Evolutionary conservation across 2,113 vertebrate species (phyloP).

Genomic region (Myotis lucifugus): DNA sequence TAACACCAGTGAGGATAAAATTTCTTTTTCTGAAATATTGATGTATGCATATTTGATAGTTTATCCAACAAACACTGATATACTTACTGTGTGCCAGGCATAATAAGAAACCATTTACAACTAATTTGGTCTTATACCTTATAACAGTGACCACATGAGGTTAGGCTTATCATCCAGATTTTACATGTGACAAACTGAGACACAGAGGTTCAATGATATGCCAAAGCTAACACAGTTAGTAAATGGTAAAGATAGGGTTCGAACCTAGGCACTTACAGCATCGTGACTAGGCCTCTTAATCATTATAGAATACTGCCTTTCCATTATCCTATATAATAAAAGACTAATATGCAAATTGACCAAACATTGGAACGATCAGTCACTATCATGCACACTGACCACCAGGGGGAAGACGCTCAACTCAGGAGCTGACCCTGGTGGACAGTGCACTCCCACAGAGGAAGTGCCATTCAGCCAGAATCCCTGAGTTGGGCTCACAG

Average conservation of each 20-base stretch:
- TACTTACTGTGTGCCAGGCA: background rate
- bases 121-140: background rate
- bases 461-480: too few species aligned
- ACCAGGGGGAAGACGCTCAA: too few species aligned
- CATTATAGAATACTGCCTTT: background rate
- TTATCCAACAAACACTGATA: background rate
- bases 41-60: background rate
- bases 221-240: background rate
- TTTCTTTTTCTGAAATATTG: background rate
- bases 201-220: background rate
- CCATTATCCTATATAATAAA: background rate
- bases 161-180: background rate
- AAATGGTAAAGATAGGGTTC: background rate
- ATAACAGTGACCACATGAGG: background rate
- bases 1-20: background rate
- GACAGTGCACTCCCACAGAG: too few species aligned
- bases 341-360: too few species aligned
- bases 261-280: background rate
- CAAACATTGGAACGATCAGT: too few species aligned
- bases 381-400: too few species aligned
- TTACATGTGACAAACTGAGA: background rate
- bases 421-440: too few species aligned
- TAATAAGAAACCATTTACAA: background rate
- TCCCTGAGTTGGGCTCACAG: too few species aligned
- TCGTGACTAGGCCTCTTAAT: background rate